phyloP scores from a whole-genome alignment of 1,140 invertebrate genomes.

The Bombyx mandarina region DNA sequence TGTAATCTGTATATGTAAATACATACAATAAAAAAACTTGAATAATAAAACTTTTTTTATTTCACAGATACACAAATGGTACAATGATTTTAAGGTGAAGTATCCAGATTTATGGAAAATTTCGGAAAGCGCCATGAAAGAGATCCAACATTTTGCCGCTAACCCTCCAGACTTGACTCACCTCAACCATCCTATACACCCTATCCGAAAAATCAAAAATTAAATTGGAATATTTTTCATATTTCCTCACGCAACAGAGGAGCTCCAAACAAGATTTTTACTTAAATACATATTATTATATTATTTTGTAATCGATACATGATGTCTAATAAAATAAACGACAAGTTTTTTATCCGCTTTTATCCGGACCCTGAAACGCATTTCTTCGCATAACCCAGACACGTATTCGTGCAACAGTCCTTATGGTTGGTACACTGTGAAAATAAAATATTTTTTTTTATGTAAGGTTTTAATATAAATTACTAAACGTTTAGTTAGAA shows the following conservation, averaged over 20 bases:
- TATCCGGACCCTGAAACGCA: constrained; percentile 37
- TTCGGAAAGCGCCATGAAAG: constrained; percentile 75
- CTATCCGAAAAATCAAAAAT: constrained; percentile 63
- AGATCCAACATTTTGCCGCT: constrained; percentile 75
- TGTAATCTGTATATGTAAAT: too few species aligned
- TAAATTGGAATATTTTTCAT: constrained; percentile 9
- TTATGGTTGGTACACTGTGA: constrained; percentile 50
- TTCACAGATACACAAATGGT: constrained; percentile 74
- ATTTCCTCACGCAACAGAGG: not conserved
- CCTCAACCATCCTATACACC: constrained; percentile 80
- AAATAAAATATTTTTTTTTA: not conserved
- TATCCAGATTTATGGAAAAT: constrained; percentile 80
- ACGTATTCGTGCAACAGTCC: constrained; percentile 56
- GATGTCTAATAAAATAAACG: too few species aligned
- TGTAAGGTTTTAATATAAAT: too few species aligned
- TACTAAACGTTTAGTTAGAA: too few species aligned
- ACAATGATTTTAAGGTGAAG: constrained; percentile 76
- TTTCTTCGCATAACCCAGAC: constrained; percentile 48
- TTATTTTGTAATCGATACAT: too few species aligned
- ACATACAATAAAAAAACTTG: too few species aligned
- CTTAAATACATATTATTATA: too few species aligned
- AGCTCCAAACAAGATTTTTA: too few species aligned
- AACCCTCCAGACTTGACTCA: constrained; percentile 79
- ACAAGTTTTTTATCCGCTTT: too few species aligned
- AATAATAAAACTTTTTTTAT: not conserved